A percentile compares a stretch with the other conserved stretches of the same genome.
Evolutionary conservation across 2,797 vertebrate genomes (phyloP).

Genomic region (Manis pentadactyla): DNA sequence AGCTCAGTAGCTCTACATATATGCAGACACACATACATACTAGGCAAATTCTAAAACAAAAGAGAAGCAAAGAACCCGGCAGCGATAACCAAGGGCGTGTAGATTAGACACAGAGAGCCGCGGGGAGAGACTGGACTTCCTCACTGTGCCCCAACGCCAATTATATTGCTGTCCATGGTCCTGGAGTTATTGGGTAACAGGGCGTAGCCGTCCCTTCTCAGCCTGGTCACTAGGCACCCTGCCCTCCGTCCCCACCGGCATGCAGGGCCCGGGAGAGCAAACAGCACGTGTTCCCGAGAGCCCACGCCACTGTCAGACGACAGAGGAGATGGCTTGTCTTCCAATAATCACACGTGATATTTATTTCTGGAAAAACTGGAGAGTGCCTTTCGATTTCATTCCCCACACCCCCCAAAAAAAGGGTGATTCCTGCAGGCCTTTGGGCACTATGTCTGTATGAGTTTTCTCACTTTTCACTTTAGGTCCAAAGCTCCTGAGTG

Average conservation of each 20-base stretch:
- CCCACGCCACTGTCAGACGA: rapidly evolving
- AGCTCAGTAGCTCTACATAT: rapidly evolving
- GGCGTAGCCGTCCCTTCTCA: rapidly evolving
- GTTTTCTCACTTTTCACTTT: not conserved
- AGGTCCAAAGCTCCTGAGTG: not conserved
- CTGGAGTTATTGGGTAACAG: not conserved
- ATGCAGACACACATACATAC: not conserved
- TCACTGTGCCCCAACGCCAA: rapidly evolving
- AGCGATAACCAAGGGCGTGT: rapidly evolving
- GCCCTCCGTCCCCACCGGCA: too few relatives aligned
- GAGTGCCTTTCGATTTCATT: not conserved
- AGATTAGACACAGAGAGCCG: rapidly evolving
- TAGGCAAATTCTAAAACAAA: not conserved
- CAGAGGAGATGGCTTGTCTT: not conserved
- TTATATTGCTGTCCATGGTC: constrained; percentile 68
- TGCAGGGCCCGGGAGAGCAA: rapidly evolving
- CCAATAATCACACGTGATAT: not conserved
- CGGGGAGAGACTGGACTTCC: rapidly evolving
- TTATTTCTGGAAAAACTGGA: not conserved
- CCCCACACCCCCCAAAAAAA: not conserved
- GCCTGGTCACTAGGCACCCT: not conserved
- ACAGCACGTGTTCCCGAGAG: not conserved
- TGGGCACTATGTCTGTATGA: rapidly evolving
- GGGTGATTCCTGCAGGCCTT: rapidly evolving
- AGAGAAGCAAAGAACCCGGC: not conserved